Base-by-base conservation (phyloP, 2,888 invertebrate species). In the Folsomia manolachei region DNA sequence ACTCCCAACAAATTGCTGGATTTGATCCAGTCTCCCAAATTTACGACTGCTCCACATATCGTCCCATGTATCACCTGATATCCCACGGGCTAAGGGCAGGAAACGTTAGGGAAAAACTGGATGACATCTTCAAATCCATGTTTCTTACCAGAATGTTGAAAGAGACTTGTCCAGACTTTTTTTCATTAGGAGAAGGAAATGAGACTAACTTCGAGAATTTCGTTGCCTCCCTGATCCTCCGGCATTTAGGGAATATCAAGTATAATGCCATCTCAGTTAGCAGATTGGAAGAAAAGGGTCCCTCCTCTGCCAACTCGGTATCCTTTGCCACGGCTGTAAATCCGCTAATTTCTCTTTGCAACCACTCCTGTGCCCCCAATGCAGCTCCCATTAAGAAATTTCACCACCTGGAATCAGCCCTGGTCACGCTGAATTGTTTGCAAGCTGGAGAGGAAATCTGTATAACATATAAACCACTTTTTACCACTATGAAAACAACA, bases 341-440 rank as follows among this genome's bases (percentile, higher is more conserved):
- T 51, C 75, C 76, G 0, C 27, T 77, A 7, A 27, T 80, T n/a
- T 71, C 77, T 9, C 69, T 80, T 2, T 73, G 73, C 53, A 80
- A 80, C 53, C 80, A 80, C 69, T 78, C 78, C 9, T 80, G 80
- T 63, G 70, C 71, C 67, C 77, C 80, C 0, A 80, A 77, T 63
- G 76, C 76, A 18, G 70, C 73, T 18, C 75, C 74, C 25, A 71
- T 77, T 2, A 73, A 74, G 27, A 71, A 67, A 27, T 68, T 69
- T 7, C 27, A 70, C 19, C 39, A 67, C n/a, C 60, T 73, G 9
- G 18, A 64, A 27, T 77, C 78, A 4, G 70, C 74, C 18, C 26
- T 79, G 4, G 26, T 80, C 0, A 68, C 76, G 21, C 25, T 79
- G 18, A 72, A 66, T 26, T 67, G 56, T 65, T 56, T 80, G 11